Percentiles rank a stretch among this genome's conserved stretches.
Evolutionary conservation across 1,140 invertebrate genomes (phyloP).

Genomic region (Paraescarpia echinospica): DNA sequence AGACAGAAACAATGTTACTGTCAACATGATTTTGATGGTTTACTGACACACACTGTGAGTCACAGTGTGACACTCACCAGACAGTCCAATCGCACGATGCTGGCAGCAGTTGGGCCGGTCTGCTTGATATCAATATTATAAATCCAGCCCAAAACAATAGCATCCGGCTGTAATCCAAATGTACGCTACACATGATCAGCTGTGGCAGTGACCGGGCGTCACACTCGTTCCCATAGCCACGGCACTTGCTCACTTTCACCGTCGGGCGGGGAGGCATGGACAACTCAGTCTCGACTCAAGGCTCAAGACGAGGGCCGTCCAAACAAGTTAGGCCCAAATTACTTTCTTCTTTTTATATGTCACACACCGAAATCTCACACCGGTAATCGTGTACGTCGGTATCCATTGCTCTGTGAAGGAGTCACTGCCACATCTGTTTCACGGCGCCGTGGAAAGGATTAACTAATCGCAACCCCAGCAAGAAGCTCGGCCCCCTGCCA

Average conservation of each 20-base stretch:
- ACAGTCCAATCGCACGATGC: neutral
- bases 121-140: neutral
- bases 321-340: neutral
- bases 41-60: too few species aligned
- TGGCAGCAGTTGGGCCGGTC: neutral
- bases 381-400: neutral
- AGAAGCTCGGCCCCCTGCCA: neutral
- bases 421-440: neutral
- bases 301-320: neutral
- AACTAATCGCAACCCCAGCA: neutral
- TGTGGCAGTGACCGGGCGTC: neutral
- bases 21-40: neutral
- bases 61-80: neutral
- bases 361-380: neutral
- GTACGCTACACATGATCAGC: neutral
- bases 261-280: neutral
- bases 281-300: neutral
- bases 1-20: neutral
- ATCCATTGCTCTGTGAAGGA: neutral
- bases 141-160: neutral
- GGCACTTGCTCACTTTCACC: neutral
- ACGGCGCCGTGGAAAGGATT: neutral
- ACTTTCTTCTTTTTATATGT: neutral
- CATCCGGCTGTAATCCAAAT: neutral
- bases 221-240: constrained; percentile 3